Base-by-base conservation (phyloP, 2,888 invertebrate species). In the Litoditis marina region DNA sequence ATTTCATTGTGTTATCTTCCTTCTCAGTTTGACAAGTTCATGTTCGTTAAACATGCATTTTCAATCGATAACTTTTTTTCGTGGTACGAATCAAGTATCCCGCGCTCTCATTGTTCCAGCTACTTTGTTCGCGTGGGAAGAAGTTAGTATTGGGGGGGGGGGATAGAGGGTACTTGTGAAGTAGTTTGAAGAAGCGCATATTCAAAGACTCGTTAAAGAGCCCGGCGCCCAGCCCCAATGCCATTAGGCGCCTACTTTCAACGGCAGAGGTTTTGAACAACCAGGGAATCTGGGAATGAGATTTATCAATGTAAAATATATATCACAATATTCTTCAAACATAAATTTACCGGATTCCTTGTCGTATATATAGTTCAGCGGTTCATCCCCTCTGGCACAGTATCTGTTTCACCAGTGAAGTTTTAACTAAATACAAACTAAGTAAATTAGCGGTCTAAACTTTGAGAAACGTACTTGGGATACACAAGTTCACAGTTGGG, bases 141-240 rank as follows among this genome's bases (percentile, higher is more conserved):
- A n/a, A n/a, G n/a, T n/a, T n/a, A n/a, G n/a, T n/a, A n/a, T n/a
- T n/a, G n/a, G n/a, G n/a, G n/a, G n/a, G n/a, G n/a, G n/a, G n/a
- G n/a, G n/a, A n/a, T n/a, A n/a, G n/a, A n/a, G n/a, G n/a, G n/a
- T n/a, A n/a, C n/a, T 47, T 4, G 25, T 30, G 28, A 31, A 57
- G 57, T 30, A 27, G 25, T n/a, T 47, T 57, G 30, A 28, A 42
- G 16, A 13, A 16, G 19, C 28, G 57, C 57, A 44, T 42, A 44
- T 54, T 54, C 36, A 34, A 54, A 32, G 54, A 54, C 57, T 57
- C 46, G 46, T 57, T 54, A 54, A 44, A 42, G 31, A 25, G 57
- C 44, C 25, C 54, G 36, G 27, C 19, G 34, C n/a, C n/a, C n/a
- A n/a, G n/a, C n/a, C n/a, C n/a, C 53, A 53, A 32, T 31, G 32